Percentiles rank a stretch among this genome's conserved stretches.
Evolutionary conservation across 2,888 invertebrate species (phyloP).

Genomic region (Philhelius pedissequus): DNA sequence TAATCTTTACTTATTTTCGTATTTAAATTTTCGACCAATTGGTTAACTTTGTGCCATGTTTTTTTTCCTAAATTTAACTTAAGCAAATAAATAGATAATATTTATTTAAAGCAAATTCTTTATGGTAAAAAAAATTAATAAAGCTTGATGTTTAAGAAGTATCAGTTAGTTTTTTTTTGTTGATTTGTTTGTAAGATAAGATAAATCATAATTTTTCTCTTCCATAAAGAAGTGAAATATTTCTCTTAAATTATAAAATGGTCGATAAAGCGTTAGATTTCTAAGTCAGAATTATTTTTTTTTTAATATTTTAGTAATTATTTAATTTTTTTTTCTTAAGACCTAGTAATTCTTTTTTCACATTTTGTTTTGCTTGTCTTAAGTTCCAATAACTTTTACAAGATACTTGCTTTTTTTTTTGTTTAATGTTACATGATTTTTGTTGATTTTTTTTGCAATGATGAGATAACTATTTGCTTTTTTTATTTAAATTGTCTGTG

Average conservation of each 20-base stretch:
- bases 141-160: constrained; percentile 39
- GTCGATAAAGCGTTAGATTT: constrained; percentile 69
- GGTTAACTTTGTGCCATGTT: constrained; percentile 53
- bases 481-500: constrained; percentile 30
- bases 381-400: constrained; percentile 40
- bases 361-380: constrained; percentile 21
- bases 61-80: neutral
- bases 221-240: constrained; percentile 3
- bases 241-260: constrained; percentile 52
- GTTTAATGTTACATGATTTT: constrained; percentile 15
- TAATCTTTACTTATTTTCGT: neutral
- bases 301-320: constrained; percentile 26
- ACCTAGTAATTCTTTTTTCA: constrained; percentile 62
- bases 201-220: neutral
- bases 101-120: constrained; percentile 6
- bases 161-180: neutral
- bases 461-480: constrained; percentile 7
- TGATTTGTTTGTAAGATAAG: neutral
- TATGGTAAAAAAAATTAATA: constrained; percentile 20
- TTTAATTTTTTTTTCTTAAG: constrained; percentile 42
- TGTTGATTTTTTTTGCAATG: neutral
- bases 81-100: neutral
- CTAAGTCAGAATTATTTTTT: constrained; percentile 52
- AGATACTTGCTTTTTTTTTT: constrained; percentile 4
- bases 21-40: constrained; percentile 54